Evolutionary conservation across 2,797 vertebrate species (phyloP).

Genomic region (Myotis findleyi): DNA sequence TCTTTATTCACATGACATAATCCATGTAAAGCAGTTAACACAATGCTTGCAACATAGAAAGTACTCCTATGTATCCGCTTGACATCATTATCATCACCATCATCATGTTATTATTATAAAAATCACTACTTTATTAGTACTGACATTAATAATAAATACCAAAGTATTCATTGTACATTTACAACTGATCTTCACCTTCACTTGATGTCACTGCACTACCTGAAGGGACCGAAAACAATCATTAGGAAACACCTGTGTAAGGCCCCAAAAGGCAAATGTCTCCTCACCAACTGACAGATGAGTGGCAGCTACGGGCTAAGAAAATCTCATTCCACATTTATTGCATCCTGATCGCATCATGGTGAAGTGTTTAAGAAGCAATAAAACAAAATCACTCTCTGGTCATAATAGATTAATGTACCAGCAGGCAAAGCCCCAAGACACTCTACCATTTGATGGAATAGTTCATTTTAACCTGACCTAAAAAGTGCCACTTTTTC

Average conservation of each 20-base stretch:
- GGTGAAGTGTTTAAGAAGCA: not conserved
- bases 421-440: not conserved
- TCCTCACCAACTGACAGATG: not conserved
- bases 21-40: not conserved
- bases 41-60: not conserved
- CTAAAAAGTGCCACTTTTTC: not conserved
- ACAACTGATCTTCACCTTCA: not conserved
- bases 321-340: not conserved
- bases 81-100: not conserved
- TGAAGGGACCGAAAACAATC: not conserved
- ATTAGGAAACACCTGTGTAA: not conserved
- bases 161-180: not conserved
- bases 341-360: not conserved
- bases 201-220: fast-evolving
- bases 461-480: not conserved
- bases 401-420: not conserved
- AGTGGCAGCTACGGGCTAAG: not conserved
- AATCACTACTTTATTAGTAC: not conserved
- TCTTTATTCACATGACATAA: not conserved
- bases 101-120: not conserved
- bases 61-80: not conserved
- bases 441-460: not conserved
- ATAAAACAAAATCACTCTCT: not conserved
- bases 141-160: not conserved
- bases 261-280: not conserved